Evolutionary conservation across 2,888 invertebrate genomes (phyloP).

Genomic region (Drosophila colorata): DNA sequence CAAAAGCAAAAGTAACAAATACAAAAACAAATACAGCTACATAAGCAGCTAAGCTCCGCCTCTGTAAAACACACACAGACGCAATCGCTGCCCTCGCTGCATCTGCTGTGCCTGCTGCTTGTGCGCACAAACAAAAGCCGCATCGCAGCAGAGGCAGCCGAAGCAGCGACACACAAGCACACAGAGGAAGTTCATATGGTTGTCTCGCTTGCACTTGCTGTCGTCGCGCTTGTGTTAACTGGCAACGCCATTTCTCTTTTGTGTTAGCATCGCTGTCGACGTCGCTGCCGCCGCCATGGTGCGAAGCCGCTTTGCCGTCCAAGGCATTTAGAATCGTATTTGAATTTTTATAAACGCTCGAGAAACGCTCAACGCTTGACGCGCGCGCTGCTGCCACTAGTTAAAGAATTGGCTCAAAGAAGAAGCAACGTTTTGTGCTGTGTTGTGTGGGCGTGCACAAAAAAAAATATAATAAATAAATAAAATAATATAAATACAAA

Average conservation of each 20-base stretch:
- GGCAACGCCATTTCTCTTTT: slow-evolving; percentile 67
- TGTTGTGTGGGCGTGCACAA: slow-evolving; percentile 34
- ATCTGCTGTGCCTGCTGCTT: slow-evolving; percentile 10
- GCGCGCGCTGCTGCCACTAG: slow-evolving; percentile 62
- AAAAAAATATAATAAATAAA: background rate
- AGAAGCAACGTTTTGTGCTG: slow-evolving; percentile 30
- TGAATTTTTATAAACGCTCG: slow-evolving; percentile 83
- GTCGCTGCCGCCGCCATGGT: slow-evolving; percentile 54
- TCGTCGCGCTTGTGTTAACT: slow-evolving; percentile 7
- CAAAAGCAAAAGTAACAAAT: slow-evolving; percentile 52
- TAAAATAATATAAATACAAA: background rate
- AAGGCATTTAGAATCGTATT: slow-evolving; percentile 81
- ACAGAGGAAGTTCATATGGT: slow-evolving; percentile 48
- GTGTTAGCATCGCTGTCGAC: slow-evolving; percentile 37
- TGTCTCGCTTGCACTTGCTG: slow-evolving; percentile 57
- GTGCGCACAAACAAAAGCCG: slow-evolving; percentile 60
- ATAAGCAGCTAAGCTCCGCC: slow-evolving; percentile 50
- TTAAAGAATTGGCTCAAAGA: slow-evolving; percentile 20
- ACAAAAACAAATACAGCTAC: slow-evolving; percentile 35
- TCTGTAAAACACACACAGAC: background rate
- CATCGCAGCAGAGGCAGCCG: slow-evolving; percentile 25
- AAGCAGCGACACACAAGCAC: slow-evolving; percentile 13
- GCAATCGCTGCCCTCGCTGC: slow-evolving; percentile 4
- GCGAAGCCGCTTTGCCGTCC: slow-evolving; percentile 44
- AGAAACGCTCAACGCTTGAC: slow-evolving; percentile 77